Evolutionary conservation across 2,113 vertebrate species (phyloP), one percentile per base, ranked within the genome.

Genomic region (Arizona elegans): DNA sequence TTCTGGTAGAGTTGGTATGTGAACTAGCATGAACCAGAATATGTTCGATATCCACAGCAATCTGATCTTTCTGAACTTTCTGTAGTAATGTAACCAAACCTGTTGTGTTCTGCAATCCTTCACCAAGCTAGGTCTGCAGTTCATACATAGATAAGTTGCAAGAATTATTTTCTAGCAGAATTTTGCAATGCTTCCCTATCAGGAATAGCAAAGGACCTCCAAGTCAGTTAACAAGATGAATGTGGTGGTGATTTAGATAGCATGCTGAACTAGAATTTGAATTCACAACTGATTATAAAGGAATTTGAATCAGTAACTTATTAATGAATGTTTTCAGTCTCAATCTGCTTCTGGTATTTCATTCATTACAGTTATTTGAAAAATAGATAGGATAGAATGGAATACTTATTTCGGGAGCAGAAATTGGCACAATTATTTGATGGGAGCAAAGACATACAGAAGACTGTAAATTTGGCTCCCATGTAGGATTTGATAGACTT

Each of bases 41-140:
- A 81, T 21, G 70, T 38, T 94, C 2, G 17, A 12, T 6, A 9
- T 17, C 56, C 70, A 55, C 53, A 52, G 1, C 0, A 0, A 89
- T 85, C 13, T 91, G 91, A 53, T 87, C 65, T 93, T 91, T 19
- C 55, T 90, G 24, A 19, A 8, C 15, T 0, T 91, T 50, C 1
- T n/a, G n/a, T 62, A 62, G 8, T 43, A 1, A 0, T 59, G 92
- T 90, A 93, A 94, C 75, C 81, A 93, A 97, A 95, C 56, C 56
- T 91, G 90, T 90, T 95, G 90, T 86, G 91, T 94, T 58, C 88
- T 92, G 94, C 95, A 86, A 56, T 52, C 26, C 92, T 26, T 92
- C 92, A 86, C 52, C 55, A 3, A 95, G 70, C 33, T 29, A 33
- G 0, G 55, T 92, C 0, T 65, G 10, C 23, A 43, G 8, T 70